Conservation (phyloP, 2,888 invertebrate genomes). For the Nomada flava region DNA sequence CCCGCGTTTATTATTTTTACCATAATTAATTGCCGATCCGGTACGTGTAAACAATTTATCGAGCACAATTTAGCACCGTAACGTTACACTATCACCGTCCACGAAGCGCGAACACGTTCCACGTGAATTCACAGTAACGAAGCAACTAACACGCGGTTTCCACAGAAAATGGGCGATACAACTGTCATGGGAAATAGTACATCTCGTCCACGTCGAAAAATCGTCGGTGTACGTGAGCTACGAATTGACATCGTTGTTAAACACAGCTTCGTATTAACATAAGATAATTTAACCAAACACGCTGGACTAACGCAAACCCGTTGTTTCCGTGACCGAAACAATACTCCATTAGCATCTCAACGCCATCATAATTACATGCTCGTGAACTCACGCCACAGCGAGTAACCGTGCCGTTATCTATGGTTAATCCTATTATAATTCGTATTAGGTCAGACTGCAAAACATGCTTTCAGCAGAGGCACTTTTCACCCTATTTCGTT, state of each 20-base stretch:
- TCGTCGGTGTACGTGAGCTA: neutral
- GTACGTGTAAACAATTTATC: constrained; percentile 31
- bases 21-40: constrained; percentile 31
- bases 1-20: constrained; percentile 38
- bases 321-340: constrained; percentile 62
- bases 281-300: constrained; percentile 48
- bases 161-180: neutral
- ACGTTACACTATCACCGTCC: constrained; percentile 1
- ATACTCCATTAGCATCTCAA: constrained; percentile 60
- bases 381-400: constrained; percentile 58
- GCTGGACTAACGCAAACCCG: constrained; percentile 36
- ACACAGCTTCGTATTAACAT: constrained; percentile 34
- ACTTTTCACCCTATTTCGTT: neutral
- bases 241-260: constrained; percentile 19
- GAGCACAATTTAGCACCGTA: neutral
- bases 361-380: constrained; percentile 60
- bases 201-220: neutral
- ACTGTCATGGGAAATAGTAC: neutral
- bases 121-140: neutral
- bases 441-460: constrained; percentile 47
- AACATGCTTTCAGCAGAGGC: constrained; percentile 11
- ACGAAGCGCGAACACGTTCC: neutral
- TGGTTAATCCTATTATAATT: constrained; percentile 60
- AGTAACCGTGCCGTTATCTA: constrained; percentile 48
- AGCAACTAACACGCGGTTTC: no score